Conservation (phyloP, 2,113 vertebrate species). For the Corvus moneduloides region DNA sequence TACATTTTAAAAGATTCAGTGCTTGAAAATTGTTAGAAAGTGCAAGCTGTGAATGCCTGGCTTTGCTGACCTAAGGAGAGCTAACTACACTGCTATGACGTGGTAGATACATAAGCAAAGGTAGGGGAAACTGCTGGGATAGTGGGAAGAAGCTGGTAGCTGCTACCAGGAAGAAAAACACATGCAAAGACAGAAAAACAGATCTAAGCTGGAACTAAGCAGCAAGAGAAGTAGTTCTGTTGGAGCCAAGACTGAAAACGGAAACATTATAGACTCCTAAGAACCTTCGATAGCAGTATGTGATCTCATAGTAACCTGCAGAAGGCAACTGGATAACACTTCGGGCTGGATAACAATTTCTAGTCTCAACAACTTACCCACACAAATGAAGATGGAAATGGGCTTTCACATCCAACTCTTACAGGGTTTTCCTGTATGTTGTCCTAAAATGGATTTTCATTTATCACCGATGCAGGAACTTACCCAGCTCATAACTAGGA, state of each 20-base stretch:
- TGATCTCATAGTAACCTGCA: conserved; percentile 10
- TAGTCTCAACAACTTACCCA: background rate
- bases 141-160: conserved; percentile 1
- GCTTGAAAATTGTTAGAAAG: background rate
- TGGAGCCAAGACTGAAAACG: background rate
- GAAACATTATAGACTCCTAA: conserved; percentile 21
- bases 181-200: background rate
- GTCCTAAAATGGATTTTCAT: background rate
- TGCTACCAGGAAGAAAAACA: background rate
- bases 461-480: background rate
- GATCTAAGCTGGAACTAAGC: background rate
- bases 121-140: background rate
- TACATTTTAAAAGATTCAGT: background rate
- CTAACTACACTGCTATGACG: background rate
- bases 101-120: conserved; percentile 18
- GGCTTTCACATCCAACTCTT: background rate
- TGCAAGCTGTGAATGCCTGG: background rate
- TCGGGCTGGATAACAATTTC: background rate
- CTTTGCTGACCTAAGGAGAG: conserved; percentile 11
- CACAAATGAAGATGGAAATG: background rate
- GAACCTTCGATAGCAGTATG: background rate
- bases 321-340: background rate
- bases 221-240: background rate
- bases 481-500: background rate
- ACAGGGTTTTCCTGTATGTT: background rate